Conservation (phyloP, 2,888 invertebrate species). For the Meliscaeva auricollis region DNA sequence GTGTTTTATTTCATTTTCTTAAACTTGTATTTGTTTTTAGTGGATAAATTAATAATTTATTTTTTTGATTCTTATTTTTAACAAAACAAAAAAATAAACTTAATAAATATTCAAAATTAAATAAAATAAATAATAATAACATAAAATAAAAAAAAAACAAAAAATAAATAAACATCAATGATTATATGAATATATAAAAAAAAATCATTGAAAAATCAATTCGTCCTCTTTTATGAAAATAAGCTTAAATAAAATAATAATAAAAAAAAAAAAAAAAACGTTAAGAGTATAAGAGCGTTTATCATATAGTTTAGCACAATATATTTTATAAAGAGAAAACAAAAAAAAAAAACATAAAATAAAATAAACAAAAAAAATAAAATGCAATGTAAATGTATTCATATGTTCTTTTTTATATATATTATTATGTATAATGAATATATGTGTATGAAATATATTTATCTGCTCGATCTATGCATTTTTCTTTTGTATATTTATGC, state of each 20-base stretch:
- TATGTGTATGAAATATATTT: constrained; percentile 73
- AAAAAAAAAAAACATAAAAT: constrained; percentile 49
- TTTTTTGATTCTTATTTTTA: constrained; percentile 50
- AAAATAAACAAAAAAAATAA: constrained; percentile 63
- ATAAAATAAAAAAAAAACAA: constrained; percentile 62
- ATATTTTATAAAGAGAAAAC: constrained; percentile 76
- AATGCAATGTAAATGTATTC: constrained; percentile 70
- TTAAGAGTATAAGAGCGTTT: constrained; percentile 76
- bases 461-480: constrained; percentile 76
- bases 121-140: constrained; percentile 53
- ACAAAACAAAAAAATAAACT: constrained; percentile 43
- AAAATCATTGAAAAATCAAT: constrained; percentile 76
- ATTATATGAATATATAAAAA: constrained; percentile 52
- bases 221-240: constrained; percentile 76
- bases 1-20: constrained; percentile 30
- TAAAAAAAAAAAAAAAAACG: constrained; percentile 62
- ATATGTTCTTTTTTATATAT: constrained; percentile 75
- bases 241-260: constrained; percentile 73
- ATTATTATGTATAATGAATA: constrained; percentile 70
- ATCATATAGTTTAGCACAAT: constrained; percentile 77
- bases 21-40: constrained; percentile 48
- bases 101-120: constrained; percentile 70
- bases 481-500: constrained; percentile 76
- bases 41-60: constrained; percentile 37
- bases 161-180: constrained; percentile 61